Base-by-base conservation (phyloP, 2,797 vertebrate genomes). In the Ammospiza maritima region DNA sequence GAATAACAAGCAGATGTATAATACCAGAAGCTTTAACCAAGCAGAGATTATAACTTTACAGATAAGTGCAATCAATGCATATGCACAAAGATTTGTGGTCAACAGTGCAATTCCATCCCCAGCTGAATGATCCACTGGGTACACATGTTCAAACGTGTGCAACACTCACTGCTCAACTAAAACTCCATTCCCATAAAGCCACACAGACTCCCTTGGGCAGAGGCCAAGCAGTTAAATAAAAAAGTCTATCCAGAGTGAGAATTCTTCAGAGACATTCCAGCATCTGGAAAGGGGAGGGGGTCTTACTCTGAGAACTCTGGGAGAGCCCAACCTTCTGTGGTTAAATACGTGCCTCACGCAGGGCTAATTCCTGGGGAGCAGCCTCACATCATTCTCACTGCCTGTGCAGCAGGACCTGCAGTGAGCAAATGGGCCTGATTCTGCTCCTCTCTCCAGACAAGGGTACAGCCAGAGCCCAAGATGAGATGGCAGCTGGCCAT, bases 121-220 rank as follows among this genome's bases (percentile, higher is more conserved):
- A 78, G 72, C 42, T 82, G 66, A 94, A 85, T 0, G 22, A 77
- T 70, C 85, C 65, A 36, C 77, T 47, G 74, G 64, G 56, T 82
- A 51, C 91, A 77, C 58, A 18, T 25, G 57, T 83, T 90, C 86
- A 74, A 65, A 81, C 6, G 5, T 36, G 51, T 81, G 66, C 72
- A 85, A 3, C 53, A 72, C 50, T 54, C 48, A 45, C 61, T 77
- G 69, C 72, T 80, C 89, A 53, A 64, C 54, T 69, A 16, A 61
- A 88, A 70, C 56, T 70, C 82, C 5, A 38, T 97, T 96, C 94
- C 96, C 95, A 96, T 76, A 84, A 93, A 91, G 87, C 92, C 94
- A 94, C 91, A 84, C 94, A 93, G 91, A 36, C 40, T 79, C 76
- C 60, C 62, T 88, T 96, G 94, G 96, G 82, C 87, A 92, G 85